These are phyloP conservation scores for Diadophis punctatus DNA, from an alignment of 2,113 vertebrate genomes.

Conservation along the genomic window DNA sequence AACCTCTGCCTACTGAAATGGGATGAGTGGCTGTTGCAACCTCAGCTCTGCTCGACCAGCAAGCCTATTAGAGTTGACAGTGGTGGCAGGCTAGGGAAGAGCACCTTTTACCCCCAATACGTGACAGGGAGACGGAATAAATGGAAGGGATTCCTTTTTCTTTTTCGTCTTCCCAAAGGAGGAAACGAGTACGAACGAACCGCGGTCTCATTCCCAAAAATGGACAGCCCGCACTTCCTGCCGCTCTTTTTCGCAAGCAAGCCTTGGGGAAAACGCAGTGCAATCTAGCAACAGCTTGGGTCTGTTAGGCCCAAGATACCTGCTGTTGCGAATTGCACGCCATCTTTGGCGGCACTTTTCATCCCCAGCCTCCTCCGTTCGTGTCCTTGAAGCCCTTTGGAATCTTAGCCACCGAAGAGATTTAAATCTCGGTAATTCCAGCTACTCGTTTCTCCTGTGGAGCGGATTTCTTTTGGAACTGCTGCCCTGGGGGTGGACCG, in stretches of 20 bases:
- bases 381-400: background rate
- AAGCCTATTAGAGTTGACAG: background rate
- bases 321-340: background rate
- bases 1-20: background rate
- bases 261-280: background rate
- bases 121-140: background rate
- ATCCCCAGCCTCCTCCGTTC: background rate
- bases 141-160: background rate
- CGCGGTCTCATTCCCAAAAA: background rate
- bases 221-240: background rate
- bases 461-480: background rate
- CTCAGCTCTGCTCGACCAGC: background rate
- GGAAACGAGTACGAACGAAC: background rate
- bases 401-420: background rate
- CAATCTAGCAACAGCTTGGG: background rate
- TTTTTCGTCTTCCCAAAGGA: background rate
- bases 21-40: background rate
- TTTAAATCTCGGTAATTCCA: background rate
- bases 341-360: background rate
- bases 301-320: background rate
- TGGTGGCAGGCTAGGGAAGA: background rate
- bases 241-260: background rate
- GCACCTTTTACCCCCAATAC: background rate
- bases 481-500: background rate
- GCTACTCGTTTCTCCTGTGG: background rate